A percentile compares a stretch with the other conserved stretches of the same genome.
phyloP scores from a whole-genome alignment of 2,113 vertebrate genomes.

The Neodontobutis hainanensis region DNA sequence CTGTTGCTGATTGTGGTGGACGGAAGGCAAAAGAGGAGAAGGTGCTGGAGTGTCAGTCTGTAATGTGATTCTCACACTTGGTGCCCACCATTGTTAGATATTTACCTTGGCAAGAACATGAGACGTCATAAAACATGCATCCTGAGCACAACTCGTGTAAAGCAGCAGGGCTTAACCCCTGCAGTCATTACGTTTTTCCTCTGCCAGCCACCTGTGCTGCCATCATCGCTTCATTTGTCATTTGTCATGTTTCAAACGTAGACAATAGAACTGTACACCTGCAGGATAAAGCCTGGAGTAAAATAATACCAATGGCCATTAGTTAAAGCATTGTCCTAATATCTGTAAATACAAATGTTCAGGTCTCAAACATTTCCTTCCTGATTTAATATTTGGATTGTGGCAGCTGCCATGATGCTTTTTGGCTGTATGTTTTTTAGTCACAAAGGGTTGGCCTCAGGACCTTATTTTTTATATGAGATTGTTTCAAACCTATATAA shows the following conservation, averaged over 20 bases:
- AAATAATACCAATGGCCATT: no score
- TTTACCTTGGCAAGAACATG: constrained; percentile 47
- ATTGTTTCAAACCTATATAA: no score
- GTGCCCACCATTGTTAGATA: constrained; percentile 49
- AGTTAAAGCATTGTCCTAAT: no score
- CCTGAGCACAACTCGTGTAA: constrained; percentile 38
- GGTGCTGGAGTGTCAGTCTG: constrained; percentile 5
- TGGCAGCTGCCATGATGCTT: no score
- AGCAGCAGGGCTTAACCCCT: constrained; percentile 6
- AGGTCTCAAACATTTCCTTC: no score
- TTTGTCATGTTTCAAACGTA: constrained; percentile 1
- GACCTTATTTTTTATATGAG: no score
- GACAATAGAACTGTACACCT: background rate
- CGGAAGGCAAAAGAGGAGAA: background rate
- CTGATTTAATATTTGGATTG: no score
- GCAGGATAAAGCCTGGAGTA: no score
- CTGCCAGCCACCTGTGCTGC: constrained; percentile 35
- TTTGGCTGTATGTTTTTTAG: no score
- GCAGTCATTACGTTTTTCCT: constrained; percentile 3
- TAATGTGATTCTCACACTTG: constrained; percentile 20
- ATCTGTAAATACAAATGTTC: no score
- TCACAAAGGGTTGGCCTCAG: no score
- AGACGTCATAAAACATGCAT: constrained; percentile 39
- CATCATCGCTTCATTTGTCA: constrained; percentile 40
- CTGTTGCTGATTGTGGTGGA: no score